These are phyloP conservation scores for Chelonus formosanus DNA, from an alignment of 2,888 invertebrate species.

Conservation along the genomic window DNA sequence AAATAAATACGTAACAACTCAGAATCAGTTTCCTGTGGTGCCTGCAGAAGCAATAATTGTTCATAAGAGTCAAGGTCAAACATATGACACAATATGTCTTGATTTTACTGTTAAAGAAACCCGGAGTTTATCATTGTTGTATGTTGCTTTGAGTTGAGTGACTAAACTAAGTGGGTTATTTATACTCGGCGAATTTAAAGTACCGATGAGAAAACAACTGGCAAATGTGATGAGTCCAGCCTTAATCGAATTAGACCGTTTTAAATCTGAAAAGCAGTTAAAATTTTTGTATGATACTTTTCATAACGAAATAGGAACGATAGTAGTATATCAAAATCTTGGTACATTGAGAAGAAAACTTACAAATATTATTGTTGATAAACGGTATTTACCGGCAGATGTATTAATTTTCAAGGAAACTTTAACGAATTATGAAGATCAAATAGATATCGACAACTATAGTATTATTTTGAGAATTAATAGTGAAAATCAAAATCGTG, in stretches of 20 bases:
- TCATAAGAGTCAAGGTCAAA: too few relatives aligned
- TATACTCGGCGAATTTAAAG: slow-evolving; percentile 11
- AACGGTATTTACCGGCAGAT: slow-evolving; percentile 13
- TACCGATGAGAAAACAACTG: neutral
- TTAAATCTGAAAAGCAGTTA: neutral
- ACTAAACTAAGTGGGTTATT: slow-evolving; percentile 11
- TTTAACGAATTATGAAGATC: neutral
- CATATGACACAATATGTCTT: too few relatives aligned
- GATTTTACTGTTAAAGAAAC: too few relatives aligned
- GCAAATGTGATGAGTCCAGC: neutral
- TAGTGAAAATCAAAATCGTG: neutral
- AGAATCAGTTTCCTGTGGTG: neutral
- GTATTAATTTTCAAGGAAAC: slow-evolving; percentile 3
- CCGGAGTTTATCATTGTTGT: too few relatives aligned
- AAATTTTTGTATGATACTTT: slow-evolving; percentile 21
- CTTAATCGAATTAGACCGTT: neutral
- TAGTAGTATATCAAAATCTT: slow-evolving; percentile 27
- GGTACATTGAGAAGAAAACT: slow-evolving; percentile 18
- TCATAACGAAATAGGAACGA: slow-evolving; percentile 2
- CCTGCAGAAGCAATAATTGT: slow-evolving; percentile 9
- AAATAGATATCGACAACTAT: neutral
- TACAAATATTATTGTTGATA: slow-evolving; percentile 13
- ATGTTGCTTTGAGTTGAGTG: too few relatives aligned
- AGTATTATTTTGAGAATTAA: neutral
- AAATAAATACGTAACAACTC: neutral